Percentiles rank a stretch among this genome's conserved stretches.
Evolutionary conservation across 2,797 vertebrate genomes (phyloP).

Genomic region (Acanthis flammea): DNA sequence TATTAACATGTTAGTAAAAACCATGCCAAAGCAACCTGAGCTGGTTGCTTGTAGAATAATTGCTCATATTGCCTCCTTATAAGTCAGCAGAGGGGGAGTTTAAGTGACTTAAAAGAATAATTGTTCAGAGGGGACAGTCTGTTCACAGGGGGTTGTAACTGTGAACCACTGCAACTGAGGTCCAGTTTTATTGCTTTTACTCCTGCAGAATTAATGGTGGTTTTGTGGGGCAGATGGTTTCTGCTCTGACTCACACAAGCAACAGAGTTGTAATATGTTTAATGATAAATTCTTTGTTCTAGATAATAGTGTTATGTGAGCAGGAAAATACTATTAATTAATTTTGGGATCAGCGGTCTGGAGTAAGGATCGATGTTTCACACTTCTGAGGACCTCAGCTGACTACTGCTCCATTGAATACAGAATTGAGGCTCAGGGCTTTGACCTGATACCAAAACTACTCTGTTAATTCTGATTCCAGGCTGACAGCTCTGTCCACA

Average conservation of each 20-base stretch:
- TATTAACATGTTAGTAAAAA: constrained; percentile 67
- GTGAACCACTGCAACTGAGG: neutral
- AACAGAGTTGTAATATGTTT: neutral
- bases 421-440: neutral
- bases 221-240: constrained; percentile 39
- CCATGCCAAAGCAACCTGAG: constrained; percentile 61
- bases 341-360: neutral
- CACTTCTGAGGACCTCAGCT: neutral
- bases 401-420: neutral
- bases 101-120: constrained; percentile 42
- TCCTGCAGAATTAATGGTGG: constrained; percentile 8
- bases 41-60: constrained; percentile 55
- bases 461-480: neutral
- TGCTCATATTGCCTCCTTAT: constrained; percentile 33
- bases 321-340: neutral
- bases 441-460: neutral
- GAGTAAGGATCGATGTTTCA: neutral
- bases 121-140: constrained; percentile 56
- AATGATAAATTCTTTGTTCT: neutral
- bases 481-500: neutral
- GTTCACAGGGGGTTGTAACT: constrained; percentile 23
- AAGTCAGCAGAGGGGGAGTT: constrained; percentile 24
- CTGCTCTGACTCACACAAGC: constrained; percentile 14
- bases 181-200: constrained; percentile 25
- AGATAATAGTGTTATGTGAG: neutral